These are phyloP conservation scores for Morone chrysops DNA, from an alignment of 2,113 vertebrate genomes.

Conservation along the genomic window DNA sequence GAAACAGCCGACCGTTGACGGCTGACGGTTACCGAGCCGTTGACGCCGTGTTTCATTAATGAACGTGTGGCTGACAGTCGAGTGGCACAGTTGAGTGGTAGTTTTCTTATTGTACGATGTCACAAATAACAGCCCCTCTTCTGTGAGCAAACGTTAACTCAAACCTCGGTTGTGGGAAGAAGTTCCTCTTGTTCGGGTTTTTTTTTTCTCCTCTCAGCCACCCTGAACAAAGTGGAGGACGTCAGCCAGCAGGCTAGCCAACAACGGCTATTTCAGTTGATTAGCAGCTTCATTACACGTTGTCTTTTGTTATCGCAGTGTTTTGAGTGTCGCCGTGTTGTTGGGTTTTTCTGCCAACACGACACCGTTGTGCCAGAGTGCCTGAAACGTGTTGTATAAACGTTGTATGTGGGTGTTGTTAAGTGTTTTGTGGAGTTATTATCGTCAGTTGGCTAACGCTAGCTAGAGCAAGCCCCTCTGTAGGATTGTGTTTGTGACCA, in stretches of 20 bases:
- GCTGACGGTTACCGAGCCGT: slow-evolving; percentile 30
- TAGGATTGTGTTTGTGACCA: slow-evolving; percentile 48
- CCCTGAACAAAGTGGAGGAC: slow-evolving; percentile 82
- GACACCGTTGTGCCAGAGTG: slow-evolving; percentile 33
- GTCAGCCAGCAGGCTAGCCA: slow-evolving; percentile 70
- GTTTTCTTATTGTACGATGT: slow-evolving; percentile 64
- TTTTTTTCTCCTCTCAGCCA: slow-evolving; percentile 53
- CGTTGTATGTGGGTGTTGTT: slow-evolving; percentile 48
- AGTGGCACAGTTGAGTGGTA: slow-evolving; percentile 55
- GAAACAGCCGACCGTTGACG: slow-evolving; percentile 33
- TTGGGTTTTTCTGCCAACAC: slow-evolving; percentile 30
- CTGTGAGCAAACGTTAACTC: slow-evolving; percentile 67
- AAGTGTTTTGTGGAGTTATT: slow-evolving; percentile 69
- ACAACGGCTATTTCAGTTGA: slow-evolving; percentile 65
- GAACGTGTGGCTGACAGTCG: slow-evolving; percentile 45
- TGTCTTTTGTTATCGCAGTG: slow-evolving; percentile 64
- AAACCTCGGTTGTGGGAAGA: slow-evolving; percentile 75
- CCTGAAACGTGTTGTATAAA: slow-evolving; percentile 43
- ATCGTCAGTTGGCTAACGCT: slow-evolving; percentile 73
- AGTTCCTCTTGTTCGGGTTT: slow-evolving; percentile 76
- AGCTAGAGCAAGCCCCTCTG: slow-evolving; percentile 60
- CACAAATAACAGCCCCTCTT: slow-evolving; percentile 38
- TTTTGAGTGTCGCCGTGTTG: slow-evolving; percentile 16
- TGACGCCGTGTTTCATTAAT: slow-evolving; percentile 37
- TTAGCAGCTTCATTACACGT: slow-evolving; percentile 68